Percentiles rank a stretch among this genome's conserved stretches.
phyloP scores from a whole-genome alignment of 2,113 vertebrate genomes.

The Lagenorhynchus albirostris region DNA sequence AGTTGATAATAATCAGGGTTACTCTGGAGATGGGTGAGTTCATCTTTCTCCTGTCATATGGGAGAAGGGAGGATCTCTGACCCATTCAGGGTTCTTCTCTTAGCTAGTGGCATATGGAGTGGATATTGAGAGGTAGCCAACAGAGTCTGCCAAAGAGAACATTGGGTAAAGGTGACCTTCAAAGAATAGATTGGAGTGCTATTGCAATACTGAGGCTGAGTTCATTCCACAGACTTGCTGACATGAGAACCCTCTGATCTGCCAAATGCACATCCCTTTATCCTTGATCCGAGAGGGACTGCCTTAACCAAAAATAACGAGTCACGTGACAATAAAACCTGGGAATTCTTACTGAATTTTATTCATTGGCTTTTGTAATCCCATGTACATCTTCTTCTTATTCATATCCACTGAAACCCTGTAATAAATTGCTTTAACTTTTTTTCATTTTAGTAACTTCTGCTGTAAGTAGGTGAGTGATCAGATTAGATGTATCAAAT shows the following conservation, averaged over 20 bases:
- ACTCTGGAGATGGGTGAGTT: neutral
- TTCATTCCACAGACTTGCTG: neutral
- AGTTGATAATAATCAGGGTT: neutral
- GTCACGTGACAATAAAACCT: neutral
- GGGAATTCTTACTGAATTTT: neutral
- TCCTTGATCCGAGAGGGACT: neutral
- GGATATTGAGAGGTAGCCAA: neutral
- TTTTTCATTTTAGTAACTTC: slow-evolving; percentile 2
- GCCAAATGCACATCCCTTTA: neutral
- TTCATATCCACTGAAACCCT: neutral
- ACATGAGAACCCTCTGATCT: neutral
- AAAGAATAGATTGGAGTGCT: neutral
- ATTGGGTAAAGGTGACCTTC: slow-evolving; percentile 13
- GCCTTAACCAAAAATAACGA: neutral
- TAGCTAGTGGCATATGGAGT: neutral
- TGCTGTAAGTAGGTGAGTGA: neutral
- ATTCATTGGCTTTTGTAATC: neutral
- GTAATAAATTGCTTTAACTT: neutral
- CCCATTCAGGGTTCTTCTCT: neutral
- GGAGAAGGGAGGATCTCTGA: neutral
- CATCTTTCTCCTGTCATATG: neutral
- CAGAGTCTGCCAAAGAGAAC: neutral
- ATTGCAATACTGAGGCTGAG: neutral
- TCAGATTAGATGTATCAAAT: neutral
- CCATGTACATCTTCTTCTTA: neutral